Evolutionary conservation across 2,113 vertebrate species (phyloP).

Genomic region (Scomber colias): DNA sequence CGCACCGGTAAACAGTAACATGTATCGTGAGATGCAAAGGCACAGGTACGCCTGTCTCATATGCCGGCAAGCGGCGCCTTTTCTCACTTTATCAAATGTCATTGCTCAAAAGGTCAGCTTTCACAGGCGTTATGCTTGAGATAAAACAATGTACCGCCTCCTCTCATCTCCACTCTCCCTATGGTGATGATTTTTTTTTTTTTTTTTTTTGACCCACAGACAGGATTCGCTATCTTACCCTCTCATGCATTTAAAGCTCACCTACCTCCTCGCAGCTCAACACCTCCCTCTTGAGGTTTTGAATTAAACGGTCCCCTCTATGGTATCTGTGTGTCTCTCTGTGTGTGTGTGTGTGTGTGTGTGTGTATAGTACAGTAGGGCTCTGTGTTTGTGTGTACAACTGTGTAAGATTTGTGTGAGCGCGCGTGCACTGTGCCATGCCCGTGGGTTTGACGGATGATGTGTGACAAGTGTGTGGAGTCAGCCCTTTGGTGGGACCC

Average conservation of each 20-base stretch:
- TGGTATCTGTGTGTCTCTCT: neutral
- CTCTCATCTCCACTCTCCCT: conserved; percentile 52
- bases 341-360: conserved; percentile 21
- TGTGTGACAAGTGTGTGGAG: conserved; percentile 80
- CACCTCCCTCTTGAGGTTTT: conserved; percentile 58
- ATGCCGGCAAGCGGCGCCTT: conserved; percentile 26
- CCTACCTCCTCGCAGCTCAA: conserved; percentile 56
- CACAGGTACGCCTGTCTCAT: conserved; percentile 38
- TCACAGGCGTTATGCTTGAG: conserved; percentile 63
- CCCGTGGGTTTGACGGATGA: conserved; percentile 75
- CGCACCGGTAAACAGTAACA: conserved; percentile 42
- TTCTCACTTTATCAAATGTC: conserved; percentile 76
- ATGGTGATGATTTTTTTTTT: conserved; percentile 12
- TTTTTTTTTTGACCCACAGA: conserved; percentile 38
- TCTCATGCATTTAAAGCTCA: conserved; percentile 52
- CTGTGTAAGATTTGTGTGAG: conserved; percentile 10
- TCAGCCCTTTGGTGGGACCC: conserved; percentile 80
- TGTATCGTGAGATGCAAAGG: conserved; percentile 17
- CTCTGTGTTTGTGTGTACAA: neutral
- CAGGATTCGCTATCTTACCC: conserved; percentile 42
- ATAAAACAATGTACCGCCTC: conserved; percentile 69
- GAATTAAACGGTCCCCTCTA: neutral
- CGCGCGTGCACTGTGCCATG: conserved; percentile 13
- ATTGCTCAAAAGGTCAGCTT: conserved; percentile 71
- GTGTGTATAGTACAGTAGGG: neutral